Conservation (phyloP, 2,888 invertebrate species). For the Trimorus sp. region DNA sequence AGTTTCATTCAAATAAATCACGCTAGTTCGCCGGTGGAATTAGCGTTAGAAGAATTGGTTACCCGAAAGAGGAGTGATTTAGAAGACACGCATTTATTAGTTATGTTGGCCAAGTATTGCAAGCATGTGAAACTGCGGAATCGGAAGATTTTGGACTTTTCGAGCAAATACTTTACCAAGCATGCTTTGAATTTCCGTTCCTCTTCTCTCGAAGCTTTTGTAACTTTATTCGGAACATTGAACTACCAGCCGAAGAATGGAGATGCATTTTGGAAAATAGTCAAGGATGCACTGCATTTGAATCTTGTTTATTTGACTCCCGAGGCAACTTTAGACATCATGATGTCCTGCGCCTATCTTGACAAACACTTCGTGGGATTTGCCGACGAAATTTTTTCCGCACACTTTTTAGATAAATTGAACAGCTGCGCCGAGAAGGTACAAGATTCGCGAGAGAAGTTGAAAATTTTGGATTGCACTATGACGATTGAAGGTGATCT, state of each 20-base stretch:
- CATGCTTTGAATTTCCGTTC: constrained; percentile 82
- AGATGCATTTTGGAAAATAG: constrained; percentile 83
- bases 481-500: constrained; percentile 85
- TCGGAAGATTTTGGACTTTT: constrained; percentile 83
- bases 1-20: constrained; percentile 84
- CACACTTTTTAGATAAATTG: constrained; percentile 85
- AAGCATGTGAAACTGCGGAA: constrained; percentile 84
- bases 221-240: constrained; percentile 85
- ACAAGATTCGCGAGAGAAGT: constrained; percentile 80
- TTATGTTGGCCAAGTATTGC: constrained; percentile 85
- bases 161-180: constrained; percentile 83
- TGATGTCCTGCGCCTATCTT: constrained; percentile 86
- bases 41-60: constrained; percentile 85
- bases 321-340: constrained; percentile 84
- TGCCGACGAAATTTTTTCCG: constrained; percentile 84
- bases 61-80: constrained; percentile 82
- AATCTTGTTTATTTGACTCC: constrained; percentile 84
- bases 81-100: constrained; percentile 83
- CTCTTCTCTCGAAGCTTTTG: constrained; percentile 83
- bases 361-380: constrained; percentile 85
- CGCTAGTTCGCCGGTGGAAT: constrained; percentile 83
- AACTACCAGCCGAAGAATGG: constrained; percentile 83
- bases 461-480: constrained; percentile 85
- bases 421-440: constrained; percentile 80
- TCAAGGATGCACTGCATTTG: constrained; percentile 83